A percentile compares a stretch with the other conserved stretches of the same genome.
phyloP scores from a whole-genome alignment of 1,140 invertebrate genomes.

The Drosophila pruinosa region DNA sequence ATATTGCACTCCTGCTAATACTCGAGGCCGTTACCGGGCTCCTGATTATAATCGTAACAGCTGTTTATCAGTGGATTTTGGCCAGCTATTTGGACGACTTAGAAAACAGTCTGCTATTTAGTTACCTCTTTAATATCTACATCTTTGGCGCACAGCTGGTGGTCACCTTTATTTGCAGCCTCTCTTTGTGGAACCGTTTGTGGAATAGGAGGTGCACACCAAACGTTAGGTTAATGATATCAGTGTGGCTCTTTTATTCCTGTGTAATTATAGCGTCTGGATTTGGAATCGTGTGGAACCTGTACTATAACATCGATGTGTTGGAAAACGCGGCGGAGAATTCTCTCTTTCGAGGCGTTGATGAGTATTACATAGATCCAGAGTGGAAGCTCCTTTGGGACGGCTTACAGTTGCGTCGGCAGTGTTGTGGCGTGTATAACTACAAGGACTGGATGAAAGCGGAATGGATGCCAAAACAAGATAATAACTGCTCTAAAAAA shows the following conservation, averaged over 20 bases:
- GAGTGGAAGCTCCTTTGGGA: conserved; percentile 81
- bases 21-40: conserved; percentile 60
- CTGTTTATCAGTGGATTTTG: conserved; percentile 56
- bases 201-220: conserved; percentile 66
- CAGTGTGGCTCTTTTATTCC: conserved; percentile 69
- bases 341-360: conserved; percentile 64
- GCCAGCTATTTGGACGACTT: conserved; percentile 51
- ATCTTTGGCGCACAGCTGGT: conserved; percentile 57
- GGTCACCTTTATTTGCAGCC: conserved; percentile 59
- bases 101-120: conserved; percentile 47
- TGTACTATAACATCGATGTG: conserved; percentile 45
- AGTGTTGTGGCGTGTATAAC: conserved; percentile 72
- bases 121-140: conserved; percentile 59
- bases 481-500: not conserved
- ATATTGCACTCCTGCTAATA: conserved; percentile 58
- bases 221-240: conserved; percentile 59
- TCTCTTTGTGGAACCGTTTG: conserved; percentile 63
- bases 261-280: conserved; percentile 66
- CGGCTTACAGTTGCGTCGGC: conserved; percentile 57
- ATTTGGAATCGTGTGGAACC: conserved; percentile 52
- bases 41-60: conserved; percentile 57
- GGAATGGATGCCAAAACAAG: conserved; percentile 65
- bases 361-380: conserved; percentile 71
- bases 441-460: conserved; percentile 79
- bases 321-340: conserved; percentile 52